These are phyloP conservation scores for Sibirionetta formosa DNA, from an alignment of 2,797 vertebrate genomes.

Conservation along the genomic window DNA sequence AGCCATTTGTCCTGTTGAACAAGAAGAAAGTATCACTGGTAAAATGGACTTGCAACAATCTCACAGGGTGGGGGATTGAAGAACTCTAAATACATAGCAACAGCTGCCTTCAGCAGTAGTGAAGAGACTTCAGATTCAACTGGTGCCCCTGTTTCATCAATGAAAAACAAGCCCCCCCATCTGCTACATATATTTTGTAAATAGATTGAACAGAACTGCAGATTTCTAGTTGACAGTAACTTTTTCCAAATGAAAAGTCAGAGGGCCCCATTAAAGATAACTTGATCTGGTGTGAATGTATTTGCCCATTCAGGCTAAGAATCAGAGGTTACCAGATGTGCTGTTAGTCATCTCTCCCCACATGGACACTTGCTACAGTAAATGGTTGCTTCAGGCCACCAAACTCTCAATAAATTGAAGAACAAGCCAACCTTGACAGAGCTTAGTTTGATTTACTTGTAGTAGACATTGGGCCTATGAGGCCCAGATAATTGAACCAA, in stretches of 20 bases:
- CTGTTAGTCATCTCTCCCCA: neutral
- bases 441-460: neutral
- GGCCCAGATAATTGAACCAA: neutral
- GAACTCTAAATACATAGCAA: neutral
- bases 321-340: neutral
- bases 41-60: neutral
- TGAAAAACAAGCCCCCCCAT: neutral
- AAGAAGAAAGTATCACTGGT: neutral
- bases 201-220: neutral
- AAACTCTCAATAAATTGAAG: neutral
- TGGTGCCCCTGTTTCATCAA: neutral
- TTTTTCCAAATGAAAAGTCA: neutral
- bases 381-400: neutral
- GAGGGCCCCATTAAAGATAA: neutral
- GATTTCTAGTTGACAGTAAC: neutral
- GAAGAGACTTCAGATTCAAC: neutral
- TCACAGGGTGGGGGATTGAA: neutral
- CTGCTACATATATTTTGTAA: neutral
- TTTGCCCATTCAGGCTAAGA: neutral
- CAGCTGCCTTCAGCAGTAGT: neutral
- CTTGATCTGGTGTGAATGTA: neutral
- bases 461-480: neutral
- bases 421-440: neutral
- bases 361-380: neutral
- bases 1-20: constrained; percentile 72